These are phyloP conservation scores for Helicoverpa armigera DNA, from an alignment of 1,140 invertebrate genomes.

Conservation along the genomic window DNA sequence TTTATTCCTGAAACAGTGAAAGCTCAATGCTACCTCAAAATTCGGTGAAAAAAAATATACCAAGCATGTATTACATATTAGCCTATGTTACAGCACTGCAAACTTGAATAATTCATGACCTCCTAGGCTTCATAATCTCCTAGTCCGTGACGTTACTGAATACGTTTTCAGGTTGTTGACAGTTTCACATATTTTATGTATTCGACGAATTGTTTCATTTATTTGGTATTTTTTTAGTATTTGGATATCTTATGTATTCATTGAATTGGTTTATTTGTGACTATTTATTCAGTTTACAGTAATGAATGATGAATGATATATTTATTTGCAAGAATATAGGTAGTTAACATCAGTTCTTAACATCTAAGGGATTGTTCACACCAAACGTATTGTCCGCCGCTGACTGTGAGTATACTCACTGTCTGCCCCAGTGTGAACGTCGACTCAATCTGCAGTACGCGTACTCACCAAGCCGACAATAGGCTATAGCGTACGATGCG, in stretches of 20 bases:
- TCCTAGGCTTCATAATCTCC: conserved; percentile 15
- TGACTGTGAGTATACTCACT: too few species aligned
- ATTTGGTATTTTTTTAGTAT: conserved; percentile 26
- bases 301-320: too few species aligned
- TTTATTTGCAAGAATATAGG: too few species aligned
- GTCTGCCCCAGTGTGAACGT: too few species aligned
- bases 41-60: not conserved
- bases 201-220: conserved; percentile 11
- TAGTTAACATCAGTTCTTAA: too few species aligned
- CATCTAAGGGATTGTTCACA: too few species aligned
- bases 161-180: conserved; percentile 24
- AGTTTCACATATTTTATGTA: conserved; percentile 12
- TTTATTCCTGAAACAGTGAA: not conserved
- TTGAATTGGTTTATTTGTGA: too few species aligned
- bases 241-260: not conserved
- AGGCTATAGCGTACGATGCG: too few species aligned
- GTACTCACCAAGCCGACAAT: too few species aligned
- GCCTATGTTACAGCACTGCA: not conserved
- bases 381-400: too few species aligned
- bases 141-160: conserved; percentile 11
- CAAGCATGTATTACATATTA: not conserved
- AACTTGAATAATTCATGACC: conserved; percentile 7
- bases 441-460: too few species aligned
- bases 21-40: not conserved
- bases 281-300: not conserved